Percentiles rank a stretch among this genome's conserved stretches.
Evolutionary conservation across 1,140 invertebrate species (phyloP).

Genomic region (Euwallacea fornicatus): DNA sequence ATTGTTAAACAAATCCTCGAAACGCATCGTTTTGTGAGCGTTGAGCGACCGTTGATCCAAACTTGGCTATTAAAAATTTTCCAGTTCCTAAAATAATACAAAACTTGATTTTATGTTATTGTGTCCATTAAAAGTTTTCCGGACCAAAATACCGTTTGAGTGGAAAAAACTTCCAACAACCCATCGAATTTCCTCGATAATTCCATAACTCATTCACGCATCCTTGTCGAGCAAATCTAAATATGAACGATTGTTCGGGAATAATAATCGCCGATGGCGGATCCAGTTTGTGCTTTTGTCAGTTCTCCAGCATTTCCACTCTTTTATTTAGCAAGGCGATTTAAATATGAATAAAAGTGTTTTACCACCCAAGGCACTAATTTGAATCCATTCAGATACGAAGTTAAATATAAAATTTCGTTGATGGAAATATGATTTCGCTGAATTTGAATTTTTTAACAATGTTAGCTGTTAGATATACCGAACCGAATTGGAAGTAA

Average conservation of each 20-base stretch:
- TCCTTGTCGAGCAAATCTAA: slow-evolving; percentile 25
- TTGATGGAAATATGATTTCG: not conserved
- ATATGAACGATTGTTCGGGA: slow-evolving; percentile 31
- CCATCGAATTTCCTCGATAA: not conserved
- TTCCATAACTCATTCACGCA: slow-evolving; percentile 4
- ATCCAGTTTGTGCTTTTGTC: slow-evolving; percentile 27
- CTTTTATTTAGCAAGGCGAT: slow-evolving; percentile 20
- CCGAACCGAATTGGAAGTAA: too few species aligned
- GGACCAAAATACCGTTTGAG: too few species aligned
- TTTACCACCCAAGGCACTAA: slow-evolving; percentile 17
- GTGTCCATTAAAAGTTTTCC: too few species aligned
- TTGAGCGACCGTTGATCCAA: too few species aligned
- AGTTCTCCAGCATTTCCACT: slow-evolving; percentile 6
- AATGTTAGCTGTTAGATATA: too few species aligned
- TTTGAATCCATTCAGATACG: slow-evolving; percentile 5
- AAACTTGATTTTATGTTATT: too few species aligned
- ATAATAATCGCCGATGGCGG: slow-evolving; percentile 22
- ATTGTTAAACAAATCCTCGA: too few species aligned
- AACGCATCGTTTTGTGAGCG: too few species aligned
- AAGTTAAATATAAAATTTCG: not conserved
- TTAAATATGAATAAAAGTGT: slow-evolving; percentile 33
- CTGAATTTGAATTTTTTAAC: too few species aligned
- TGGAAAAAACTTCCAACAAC: too few species aligned
- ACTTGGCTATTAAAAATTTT: too few species aligned
- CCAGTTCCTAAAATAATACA: too few species aligned